A percentile compares a stretch with the other conserved stretches of the same genome.
Evolutionary conservation across 2,888 invertebrate species (phyloP).

Genomic region (Leptinotarsa peninsularis): DNA sequence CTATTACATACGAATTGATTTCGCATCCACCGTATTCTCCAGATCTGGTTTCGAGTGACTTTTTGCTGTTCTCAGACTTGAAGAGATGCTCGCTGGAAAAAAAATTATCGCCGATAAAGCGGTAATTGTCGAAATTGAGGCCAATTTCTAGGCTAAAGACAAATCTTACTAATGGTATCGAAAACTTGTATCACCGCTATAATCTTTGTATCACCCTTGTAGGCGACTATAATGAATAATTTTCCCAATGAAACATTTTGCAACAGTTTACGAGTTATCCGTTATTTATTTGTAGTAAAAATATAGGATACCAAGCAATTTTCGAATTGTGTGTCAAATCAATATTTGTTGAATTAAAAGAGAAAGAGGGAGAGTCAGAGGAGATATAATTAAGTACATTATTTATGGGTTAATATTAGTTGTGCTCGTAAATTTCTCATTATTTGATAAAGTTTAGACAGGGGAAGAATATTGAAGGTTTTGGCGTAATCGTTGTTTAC

Average conservation of each 20-base stretch:
- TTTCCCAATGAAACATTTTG: not conserved
- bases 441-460: conserved; percentile 36
- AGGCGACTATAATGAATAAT: no score
- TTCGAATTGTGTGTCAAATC: conserved; percentile 29
- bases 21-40: no score
- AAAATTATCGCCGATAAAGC: no score
- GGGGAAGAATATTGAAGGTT: not conserved
- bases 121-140: no score
- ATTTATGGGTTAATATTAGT: conserved; percentile 39
- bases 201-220: no score
- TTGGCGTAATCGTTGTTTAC: not conserved
- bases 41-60: no score
- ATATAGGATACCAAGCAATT: not conserved
- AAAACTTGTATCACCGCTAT: no score
- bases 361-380: conserved; percentile 20
- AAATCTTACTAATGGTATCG: no score
- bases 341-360: conserved; percentile 27
- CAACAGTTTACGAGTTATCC: not conserved
- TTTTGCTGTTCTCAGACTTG: no score
- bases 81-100: no score
- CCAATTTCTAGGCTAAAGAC: no score
- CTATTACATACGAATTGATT: no score
- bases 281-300: not conserved
- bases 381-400: conserved; percentile 41
- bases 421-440: conserved; percentile 40